Evolutionary conservation across 23 tunicate species (phyloP).

Genomic region (Botrylloides violaceus): DNA sequence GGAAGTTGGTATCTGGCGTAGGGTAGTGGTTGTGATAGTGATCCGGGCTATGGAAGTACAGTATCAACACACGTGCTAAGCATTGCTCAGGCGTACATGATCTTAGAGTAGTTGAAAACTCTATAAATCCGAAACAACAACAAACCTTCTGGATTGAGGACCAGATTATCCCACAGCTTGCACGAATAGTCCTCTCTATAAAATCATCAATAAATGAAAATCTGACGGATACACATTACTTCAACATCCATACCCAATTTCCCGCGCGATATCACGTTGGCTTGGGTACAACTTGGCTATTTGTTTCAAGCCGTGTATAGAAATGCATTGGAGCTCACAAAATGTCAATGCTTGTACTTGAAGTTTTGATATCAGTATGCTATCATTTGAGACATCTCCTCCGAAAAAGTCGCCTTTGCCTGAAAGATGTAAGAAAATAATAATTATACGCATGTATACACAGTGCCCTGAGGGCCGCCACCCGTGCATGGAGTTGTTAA

Average conservation of each 20-base stretch:
- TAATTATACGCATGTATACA: not conserved
- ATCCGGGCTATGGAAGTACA: no score
- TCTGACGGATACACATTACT: no score
- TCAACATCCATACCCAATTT: no score
- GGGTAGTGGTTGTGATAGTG: no score
- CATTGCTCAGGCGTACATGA: no score
- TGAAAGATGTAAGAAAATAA: not conserved
- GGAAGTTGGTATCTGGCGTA: no score
- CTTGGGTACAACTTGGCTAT: slow-evolving; percentile 27
- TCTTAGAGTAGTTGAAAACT: no score
- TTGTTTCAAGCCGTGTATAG: slow-evolving; percentile 20
- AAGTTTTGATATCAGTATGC: slow-evolving; percentile 16
- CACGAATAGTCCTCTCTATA: slow-evolving; percentile 15
- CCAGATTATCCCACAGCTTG: slow-evolving; percentile 12
- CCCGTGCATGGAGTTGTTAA: no score
- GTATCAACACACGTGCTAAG: no score
- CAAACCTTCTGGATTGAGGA: not conserved
- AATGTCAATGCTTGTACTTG: slow-evolving; percentile 36
- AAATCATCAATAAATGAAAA: not conserved
- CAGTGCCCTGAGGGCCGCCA: no score
- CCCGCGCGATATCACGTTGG: slow-evolving; percentile 3
- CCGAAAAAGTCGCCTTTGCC: slow-evolving; percentile 63
- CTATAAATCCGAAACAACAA: not conserved
- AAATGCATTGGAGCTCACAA: slow-evolving; percentile 50
- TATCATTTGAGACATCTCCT: slow-evolving; percentile 22